Evolutionary conservation across 2,888 invertebrate genomes (phyloP).

Genomic region (Tholera decimalis): DNA sequence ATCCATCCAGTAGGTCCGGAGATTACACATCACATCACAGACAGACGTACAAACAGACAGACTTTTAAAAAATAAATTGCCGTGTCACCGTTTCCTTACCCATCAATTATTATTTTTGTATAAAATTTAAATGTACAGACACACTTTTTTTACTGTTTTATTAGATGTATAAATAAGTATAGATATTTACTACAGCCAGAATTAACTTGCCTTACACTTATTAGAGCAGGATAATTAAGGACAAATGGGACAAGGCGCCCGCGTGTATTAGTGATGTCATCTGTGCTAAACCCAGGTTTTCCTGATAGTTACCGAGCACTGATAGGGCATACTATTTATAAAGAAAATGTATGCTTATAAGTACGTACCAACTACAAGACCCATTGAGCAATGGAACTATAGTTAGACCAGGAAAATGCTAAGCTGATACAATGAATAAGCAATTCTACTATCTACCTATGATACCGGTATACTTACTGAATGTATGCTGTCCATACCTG

Average conservation of each 20-base stretch:
- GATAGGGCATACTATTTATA: slow-evolving; percentile 5
- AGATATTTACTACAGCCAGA: too few relatives aligned
- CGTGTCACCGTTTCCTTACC: too few relatives aligned
- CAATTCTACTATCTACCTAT: slow-evolving; percentile 18
- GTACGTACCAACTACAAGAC: neutral
- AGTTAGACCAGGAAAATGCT: slow-evolving; percentile 39
- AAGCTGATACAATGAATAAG: slow-evolving; percentile 24
- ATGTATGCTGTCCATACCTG: neutral
- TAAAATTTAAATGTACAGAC: too few relatives aligned
- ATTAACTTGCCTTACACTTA: neutral
- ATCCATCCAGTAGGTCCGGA: too few relatives aligned
- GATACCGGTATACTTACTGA: neutral
- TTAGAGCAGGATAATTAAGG: slow-evolving; percentile 3
- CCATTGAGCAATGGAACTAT: slow-evolving; percentile 22
- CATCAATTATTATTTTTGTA: too few relatives aligned
- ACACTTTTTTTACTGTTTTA: too few relatives aligned
- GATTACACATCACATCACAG: too few relatives aligned
- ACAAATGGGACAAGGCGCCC: neutral
- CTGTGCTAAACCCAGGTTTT: slow-evolving; percentile 22
- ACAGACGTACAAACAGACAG: too few relatives aligned
- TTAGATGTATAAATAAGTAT: too few relatives aligned
- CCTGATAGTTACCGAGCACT: slow-evolving; percentile 12
- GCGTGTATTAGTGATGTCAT: slow-evolving; percentile 20
- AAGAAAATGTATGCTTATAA: neutral
- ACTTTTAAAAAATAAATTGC: too few relatives aligned